Percentiles rank a stretch among this genome's conserved stretches.
These are phyloP conservation scores for Laodelphax striatellus DNA, from an alignment of 1,140 invertebrate genomes.

Conservation along the genomic window DNA sequence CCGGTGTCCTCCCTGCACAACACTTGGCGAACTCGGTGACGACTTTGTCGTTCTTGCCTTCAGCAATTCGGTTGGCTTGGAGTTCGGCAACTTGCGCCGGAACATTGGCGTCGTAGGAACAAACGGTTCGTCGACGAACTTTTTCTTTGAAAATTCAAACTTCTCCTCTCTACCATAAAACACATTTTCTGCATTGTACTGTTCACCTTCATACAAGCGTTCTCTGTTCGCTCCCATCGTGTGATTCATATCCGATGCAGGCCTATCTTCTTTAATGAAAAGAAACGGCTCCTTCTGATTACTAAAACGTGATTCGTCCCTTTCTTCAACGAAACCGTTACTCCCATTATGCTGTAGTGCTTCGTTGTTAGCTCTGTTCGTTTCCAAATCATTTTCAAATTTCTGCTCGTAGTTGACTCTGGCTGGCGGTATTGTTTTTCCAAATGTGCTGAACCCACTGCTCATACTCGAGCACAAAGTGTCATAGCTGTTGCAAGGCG, in stretches of 20 bases:
- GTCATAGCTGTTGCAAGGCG: background rate
- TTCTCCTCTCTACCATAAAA: constrained; percentile 3
- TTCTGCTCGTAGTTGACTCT: background rate
- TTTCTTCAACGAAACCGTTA: too few species aligned
- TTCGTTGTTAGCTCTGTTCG: background rate
- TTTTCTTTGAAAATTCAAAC: constrained; percentile 9
- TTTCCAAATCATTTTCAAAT: background rate
- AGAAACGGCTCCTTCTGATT: too few species aligned
- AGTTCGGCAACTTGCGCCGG: constrained; percentile 6
- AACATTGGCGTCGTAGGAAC: constrained; percentile 11
- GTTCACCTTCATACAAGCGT: too few species aligned
- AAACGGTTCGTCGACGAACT: background rate
- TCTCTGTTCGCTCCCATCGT: too few species aligned
- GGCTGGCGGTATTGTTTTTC: background rate
- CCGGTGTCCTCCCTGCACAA: background rate
- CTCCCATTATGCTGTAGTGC: too few species aligned
- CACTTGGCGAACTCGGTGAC: constrained; percentile 11
- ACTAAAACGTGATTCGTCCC: too few species aligned
- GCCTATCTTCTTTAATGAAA: too few species aligned
- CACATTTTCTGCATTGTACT: background rate
- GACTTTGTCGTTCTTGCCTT: constrained; percentile 8
- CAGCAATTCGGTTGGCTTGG: constrained; percentile 1
- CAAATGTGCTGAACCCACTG: constrained; percentile 1
- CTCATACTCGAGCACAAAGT: background rate
- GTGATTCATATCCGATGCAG: too few species aligned